Percentiles rank a stretch among this genome's conserved stretches.
phyloP scores from a whole-genome alignment of 2,113 vertebrate species.

The Butastur rufipennis region DNA sequence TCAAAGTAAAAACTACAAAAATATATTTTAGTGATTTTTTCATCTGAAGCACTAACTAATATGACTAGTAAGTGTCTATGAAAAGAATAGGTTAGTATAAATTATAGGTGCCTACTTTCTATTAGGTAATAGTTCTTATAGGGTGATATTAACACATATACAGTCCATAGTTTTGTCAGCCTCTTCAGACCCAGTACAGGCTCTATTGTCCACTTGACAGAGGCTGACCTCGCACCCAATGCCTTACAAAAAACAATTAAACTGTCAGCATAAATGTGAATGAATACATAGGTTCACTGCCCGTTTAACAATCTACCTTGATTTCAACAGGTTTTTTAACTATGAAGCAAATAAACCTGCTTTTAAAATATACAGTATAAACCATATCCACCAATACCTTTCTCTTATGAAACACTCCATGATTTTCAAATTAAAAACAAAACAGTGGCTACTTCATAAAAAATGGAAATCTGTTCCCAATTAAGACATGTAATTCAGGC shows the following conservation, averaged over 20 bases:
- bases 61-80: background rate
- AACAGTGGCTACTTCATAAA: background rate
- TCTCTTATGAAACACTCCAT: background rate
- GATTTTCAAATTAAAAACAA: background rate
- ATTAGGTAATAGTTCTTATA: background rate
- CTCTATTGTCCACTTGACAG: background rate
- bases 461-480: background rate
- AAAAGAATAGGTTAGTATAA: background rate
- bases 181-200: background rate
- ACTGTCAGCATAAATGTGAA: background rate
- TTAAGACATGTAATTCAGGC: background rate
- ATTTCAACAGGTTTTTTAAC: background rate
- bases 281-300: background rate
- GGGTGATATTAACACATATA: background rate
- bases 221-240: background rate
- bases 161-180: background rate
- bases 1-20: background rate
- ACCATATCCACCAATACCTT: background rate
- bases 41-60: background rate
- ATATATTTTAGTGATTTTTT: background rate
- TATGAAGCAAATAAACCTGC: background rate
- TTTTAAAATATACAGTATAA: background rate
- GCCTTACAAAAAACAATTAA: background rate
- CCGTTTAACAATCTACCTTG: background rate
- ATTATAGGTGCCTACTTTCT: background rate